Evolutionary conservation across 2,888 invertebrate species (phyloP), one percentile per base, ranked within the genome.

Genomic region (Athripsodes cinereus): DNA sequence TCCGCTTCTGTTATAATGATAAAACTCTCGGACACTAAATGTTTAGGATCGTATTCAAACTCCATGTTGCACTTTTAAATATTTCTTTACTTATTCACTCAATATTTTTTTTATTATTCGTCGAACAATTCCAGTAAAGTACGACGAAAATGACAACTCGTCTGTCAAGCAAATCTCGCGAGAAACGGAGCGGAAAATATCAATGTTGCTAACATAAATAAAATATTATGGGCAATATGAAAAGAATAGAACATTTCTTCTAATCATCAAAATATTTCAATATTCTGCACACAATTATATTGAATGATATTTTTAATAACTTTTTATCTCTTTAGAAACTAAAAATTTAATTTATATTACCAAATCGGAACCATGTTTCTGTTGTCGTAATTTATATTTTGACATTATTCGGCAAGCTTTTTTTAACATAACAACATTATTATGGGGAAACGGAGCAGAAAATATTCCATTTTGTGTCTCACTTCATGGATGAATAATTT

Each of bases 31-130:
- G 53, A 50, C 8, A 47, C 34, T 20, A 57, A 46, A 20, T 57
- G 54, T 20, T 35, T 53, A 8, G 54, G 48, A 19, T 57, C 50
- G 31, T 57, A 55, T 34, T 60, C 50, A 48, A 60, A 60, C 54
- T 60, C 60, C 60, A 60, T 60, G 49, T 52, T 55, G 26, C 26
- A 26, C 26, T 26, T 26, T 26, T 26, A 26, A 11, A 22, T 26
- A 54, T 47, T 18, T 48, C 16, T 19, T 48, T n/a, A 48, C 19
- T 20, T 13, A n/a, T 40, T 40, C 40, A 40, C 40, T 16, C 13
- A 13, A 40, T n/a, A 40, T 8, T 16, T 40, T 13, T 8, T 8
- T 40, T 40, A 16, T 8, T 8, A 8, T 8, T 40, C 13, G 13
- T 8, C n/a, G n/a, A 19, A 3, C 19, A 8, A 16, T 48, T 48